Conservation (phyloP, 2,888 invertebrate genomes). For the Steinernema scapterisci region DNA sequence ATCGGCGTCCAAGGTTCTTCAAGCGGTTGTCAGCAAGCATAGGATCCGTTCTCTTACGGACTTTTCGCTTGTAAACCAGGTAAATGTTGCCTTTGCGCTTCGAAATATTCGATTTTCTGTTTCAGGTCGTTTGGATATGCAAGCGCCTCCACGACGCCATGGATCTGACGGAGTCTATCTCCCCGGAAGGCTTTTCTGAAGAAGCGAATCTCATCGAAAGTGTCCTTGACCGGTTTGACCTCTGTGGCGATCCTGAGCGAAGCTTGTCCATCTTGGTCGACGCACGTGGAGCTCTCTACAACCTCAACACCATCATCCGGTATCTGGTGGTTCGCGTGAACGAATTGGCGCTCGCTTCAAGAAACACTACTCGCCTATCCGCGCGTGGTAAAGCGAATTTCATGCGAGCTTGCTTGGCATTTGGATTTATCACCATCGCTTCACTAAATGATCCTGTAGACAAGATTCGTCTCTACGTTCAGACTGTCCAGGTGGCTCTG, state of each 20-base stretch:
- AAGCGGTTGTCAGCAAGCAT: conserved; percentile 12
- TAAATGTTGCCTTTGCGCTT: not conserved
- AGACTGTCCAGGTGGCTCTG: conserved; percentile 73
- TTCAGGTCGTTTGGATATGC: conserved; percentile 80
- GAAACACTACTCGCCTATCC: conserved; percentile 32
- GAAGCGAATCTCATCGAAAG: conserved; percentile 39
- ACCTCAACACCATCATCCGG: conserved; percentile 75
- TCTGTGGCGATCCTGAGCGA: conserved; percentile 81
- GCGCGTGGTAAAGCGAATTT: conserved; percentile 75
- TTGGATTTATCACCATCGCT: conserved; percentile 94
- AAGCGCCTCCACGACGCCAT: conserved; percentile 83
- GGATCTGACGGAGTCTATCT: conserved; percentile 34
- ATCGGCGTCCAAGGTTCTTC: conserved; percentile 81
- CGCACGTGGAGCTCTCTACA: conserved; percentile 85
- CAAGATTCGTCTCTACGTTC: conserved; percentile 82
- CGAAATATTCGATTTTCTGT: not conserved
- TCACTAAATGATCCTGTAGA: conserved; percentile 82
- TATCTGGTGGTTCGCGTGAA: not conserved
- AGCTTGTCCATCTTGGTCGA: conserved; percentile 92
- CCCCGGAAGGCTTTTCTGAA: conserved; percentile 31
- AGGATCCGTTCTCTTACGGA: not conserved
- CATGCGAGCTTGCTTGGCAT: conserved; percentile 91
- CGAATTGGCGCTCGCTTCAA: not conserved
- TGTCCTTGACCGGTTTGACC: conserved; percentile 74
- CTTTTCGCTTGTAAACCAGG: conserved; percentile 73